phyloP scores from a whole-genome alignment of 2,797 vertebrate species.

The Siniperca scherzeri region DNA sequence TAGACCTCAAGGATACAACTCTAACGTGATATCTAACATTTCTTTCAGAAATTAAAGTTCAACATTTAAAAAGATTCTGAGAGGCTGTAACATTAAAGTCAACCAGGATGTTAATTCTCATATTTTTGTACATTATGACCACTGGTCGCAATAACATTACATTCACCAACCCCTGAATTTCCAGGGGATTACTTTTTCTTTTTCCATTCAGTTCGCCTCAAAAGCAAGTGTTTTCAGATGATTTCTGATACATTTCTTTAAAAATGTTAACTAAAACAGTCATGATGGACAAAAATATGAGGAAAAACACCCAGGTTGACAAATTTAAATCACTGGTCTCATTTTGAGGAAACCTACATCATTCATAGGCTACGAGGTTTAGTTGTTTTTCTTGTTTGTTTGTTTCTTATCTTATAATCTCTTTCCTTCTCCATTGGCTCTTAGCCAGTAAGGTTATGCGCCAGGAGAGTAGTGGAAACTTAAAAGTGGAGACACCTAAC shows the following conservation, averaged over 20 bases:
- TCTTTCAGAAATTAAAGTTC: neutral
- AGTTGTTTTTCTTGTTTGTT: neutral
- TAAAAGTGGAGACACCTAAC: slow-evolving; percentile 20
- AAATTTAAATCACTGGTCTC: neutral
- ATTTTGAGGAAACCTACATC: neutral
- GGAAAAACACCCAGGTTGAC: neutral
- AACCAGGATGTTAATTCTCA: neutral
- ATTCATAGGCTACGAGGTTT: neutral
- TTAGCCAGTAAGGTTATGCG: slow-evolving; percentile 6
- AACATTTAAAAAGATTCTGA: neutral
- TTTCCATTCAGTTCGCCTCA: neutral
- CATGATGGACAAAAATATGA: neutral
- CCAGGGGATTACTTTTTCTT: neutral
- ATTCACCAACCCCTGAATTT: neutral
- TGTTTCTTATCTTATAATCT: neutral
- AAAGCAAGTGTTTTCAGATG: neutral
- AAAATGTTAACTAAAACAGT: neutral
- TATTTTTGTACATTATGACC: neutral
- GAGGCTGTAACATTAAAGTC: neutral
- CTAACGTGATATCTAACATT: neutral
- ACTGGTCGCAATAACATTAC: neutral
- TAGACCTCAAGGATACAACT: neutral
- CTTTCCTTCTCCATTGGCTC: neutral
- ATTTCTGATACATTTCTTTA: neutral
- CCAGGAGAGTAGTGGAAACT: slow-evolving; percentile 6